phyloP scores from a whole-genome alignment of 2,113 vertebrate genomes.

The Halcyon malimbica region DNA sequence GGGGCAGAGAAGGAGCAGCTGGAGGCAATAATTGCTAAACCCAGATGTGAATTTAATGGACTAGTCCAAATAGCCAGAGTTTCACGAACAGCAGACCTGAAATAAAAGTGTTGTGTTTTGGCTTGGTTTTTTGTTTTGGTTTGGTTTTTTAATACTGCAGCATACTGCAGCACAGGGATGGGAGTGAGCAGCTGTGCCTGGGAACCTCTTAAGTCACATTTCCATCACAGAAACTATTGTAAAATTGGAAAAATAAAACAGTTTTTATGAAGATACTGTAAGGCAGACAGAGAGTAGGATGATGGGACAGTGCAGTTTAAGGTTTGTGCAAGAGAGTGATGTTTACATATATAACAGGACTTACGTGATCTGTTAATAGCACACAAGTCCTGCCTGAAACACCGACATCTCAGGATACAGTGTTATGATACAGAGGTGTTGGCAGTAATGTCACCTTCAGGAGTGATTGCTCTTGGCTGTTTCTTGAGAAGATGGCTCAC shows the following conservation, averaged over 20 bases:
- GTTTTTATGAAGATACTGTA: background rate
- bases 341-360: background rate
- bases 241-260: background rate
- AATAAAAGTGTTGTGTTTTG: background rate
- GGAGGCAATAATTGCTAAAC: conserved; percentile 48
- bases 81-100: background rate
- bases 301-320: background rate
- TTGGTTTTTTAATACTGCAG: background rate
- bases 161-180: background rate
- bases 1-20: conserved; percentile 44
- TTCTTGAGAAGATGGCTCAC: background rate
- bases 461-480: background rate
- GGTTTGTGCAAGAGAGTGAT: background rate
- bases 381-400: background rate
- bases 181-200: background rate
- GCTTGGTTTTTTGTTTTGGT: background rate
- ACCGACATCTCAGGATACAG: background rate
- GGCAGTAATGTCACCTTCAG: background rate
- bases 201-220: background rate
- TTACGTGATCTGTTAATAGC: rapidly evolving
- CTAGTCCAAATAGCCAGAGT: background rate
- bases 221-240: background rate
- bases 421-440: rapidly evolving
- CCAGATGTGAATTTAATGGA: conserved; percentile 24
- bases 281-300: background rate